Conservation (phyloP, 2,797 vertebrate genomes). For the Scomberomorus guttatus region DNA sequence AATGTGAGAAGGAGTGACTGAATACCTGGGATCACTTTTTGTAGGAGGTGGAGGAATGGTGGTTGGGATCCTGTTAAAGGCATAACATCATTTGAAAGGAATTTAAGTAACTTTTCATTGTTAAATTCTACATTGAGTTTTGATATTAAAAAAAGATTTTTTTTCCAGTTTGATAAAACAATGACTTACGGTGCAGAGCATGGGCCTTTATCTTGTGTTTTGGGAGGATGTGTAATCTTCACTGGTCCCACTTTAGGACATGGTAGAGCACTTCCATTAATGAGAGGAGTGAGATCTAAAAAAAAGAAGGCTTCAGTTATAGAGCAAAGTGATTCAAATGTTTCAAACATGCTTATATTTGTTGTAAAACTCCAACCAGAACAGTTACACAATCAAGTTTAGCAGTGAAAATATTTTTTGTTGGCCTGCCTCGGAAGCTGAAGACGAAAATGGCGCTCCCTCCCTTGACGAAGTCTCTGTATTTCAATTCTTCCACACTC, state of each 20-base stretch:
- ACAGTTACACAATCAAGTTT: background rate
- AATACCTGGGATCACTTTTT: constrained; percentile 37
- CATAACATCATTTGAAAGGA: background rate
- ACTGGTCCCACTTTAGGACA: constrained; percentile 31
- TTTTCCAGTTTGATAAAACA: background rate
- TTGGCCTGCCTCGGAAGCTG: constrained; percentile 47
- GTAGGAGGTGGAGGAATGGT: background rate
- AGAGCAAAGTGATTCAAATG: background rate
- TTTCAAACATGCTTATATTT: background rate
- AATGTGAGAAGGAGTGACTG: background rate
- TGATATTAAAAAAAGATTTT: background rate
- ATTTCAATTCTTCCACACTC: too few species aligned
- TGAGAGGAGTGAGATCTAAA: constrained; percentile 62
- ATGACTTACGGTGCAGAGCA: constrained; percentile 37
- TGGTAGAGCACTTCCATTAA: constrained; percentile 43
- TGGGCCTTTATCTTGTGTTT: background rate
- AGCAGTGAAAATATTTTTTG: background rate
- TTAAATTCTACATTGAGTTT: too few species aligned
- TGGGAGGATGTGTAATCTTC: background rate
- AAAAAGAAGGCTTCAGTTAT: background rate
- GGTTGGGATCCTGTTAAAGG: constrained; percentile 25
- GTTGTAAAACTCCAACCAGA: background rate
- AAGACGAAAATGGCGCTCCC: constrained; percentile 41
- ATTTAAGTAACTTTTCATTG: background rate
- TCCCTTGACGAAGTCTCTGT: constrained; percentile 58